A percentile compares a stretch with the other conserved stretches of the same genome.
These are phyloP conservation scores for Gerris lacustris DNA, from an alignment of 2,888 invertebrate species.

Conservation along the genomic window DNA sequence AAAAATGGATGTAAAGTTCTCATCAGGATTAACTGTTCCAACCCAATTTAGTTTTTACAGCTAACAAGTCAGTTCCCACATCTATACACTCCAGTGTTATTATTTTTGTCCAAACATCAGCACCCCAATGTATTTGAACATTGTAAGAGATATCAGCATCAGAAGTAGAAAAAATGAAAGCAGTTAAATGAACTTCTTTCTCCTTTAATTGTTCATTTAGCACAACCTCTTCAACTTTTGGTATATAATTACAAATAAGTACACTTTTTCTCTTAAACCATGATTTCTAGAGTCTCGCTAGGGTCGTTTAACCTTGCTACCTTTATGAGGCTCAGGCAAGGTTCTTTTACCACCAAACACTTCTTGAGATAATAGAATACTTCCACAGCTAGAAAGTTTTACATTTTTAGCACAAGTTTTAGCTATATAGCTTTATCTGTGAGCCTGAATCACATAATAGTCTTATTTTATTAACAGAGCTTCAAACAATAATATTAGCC, in stretches of 20 bases:
- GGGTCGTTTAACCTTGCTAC: slow-evolving; percentile 9
- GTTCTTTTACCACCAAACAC: too few relatives aligned
- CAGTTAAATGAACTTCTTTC: slow-evolving; percentile 17
- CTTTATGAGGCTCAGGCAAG: too few relatives aligned
- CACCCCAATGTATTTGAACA: slow-evolving; percentile 17
- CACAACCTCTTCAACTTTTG: slow-evolving; percentile 9
- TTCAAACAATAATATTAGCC: too few relatives aligned
- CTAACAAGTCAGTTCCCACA: slow-evolving; percentile 9
- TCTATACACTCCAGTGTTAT: slow-evolving; percentile 15
- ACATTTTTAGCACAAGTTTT: too few relatives aligned
- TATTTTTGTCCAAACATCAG: slow-evolving; percentile 19
- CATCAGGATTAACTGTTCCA: slow-evolving; percentile 9
- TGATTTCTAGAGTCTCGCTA: slow-evolving; percentile 8
- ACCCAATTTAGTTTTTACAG: slow-evolving; percentile 19
- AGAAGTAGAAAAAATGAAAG: neutral
- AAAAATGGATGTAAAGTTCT: slow-evolving; percentile 11
- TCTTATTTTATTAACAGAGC: too few relatives aligned
- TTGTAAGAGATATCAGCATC: slow-evolving; percentile 7
- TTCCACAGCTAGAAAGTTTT: too few relatives aligned
- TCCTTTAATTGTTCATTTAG: slow-evolving; percentile 6
- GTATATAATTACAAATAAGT: slow-evolving; percentile 17
- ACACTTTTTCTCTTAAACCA: slow-evolving; percentile 12
- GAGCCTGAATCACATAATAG: too few relatives aligned
- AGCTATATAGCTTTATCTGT: too few relatives aligned
- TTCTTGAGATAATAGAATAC: too few relatives aligned